A percentile compares a stretch with the other conserved stretches of the same genome.
phyloP scores from a whole-genome alignment of 1,140 invertebrate genomes.

The Papilio xuthus region DNA sequence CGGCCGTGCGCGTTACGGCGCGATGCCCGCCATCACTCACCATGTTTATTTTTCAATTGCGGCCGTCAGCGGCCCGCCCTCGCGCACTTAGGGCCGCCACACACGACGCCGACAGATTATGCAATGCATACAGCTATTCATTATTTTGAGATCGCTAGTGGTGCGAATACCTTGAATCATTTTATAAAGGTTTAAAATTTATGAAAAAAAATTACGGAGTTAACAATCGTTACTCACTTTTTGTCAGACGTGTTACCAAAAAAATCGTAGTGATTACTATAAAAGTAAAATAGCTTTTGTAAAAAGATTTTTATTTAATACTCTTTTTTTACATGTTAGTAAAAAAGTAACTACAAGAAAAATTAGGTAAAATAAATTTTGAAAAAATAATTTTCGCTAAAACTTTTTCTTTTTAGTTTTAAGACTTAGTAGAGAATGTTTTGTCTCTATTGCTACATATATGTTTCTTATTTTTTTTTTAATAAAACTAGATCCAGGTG shows the following conservation, averaged over 20 bases:
- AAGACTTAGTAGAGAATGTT: not conserved
- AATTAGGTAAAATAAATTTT: no score
- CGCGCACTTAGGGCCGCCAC: conserved; percentile 67
- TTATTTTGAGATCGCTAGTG: not conserved
- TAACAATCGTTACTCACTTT: not conserved
- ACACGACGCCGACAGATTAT: conserved; percentile 67
- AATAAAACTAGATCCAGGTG: not conserved
- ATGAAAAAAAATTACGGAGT: not conserved
- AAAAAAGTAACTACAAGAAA: no score
- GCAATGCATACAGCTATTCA: conserved; percentile 49
- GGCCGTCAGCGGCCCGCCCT: conserved; percentile 57
- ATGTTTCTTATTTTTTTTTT: not conserved
- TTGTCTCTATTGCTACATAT: not conserved
- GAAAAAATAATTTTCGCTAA: no score
- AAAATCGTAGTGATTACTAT: no score
- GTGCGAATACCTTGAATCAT: not conserved
- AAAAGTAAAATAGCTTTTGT: no score
- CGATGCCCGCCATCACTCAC: conserved; percentile 52
- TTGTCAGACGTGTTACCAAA: not conserved
- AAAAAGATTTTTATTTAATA: no score
- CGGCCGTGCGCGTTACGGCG: conserved; percentile 46
- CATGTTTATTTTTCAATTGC: conserved; percentile 76
- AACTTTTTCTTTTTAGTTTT: no score
- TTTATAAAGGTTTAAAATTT: not conserved
- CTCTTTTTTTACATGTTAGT: no score